Evolutionary conservation across 2,113 vertebrate species (phyloP).

Genomic region (Amphilophus citrinellus): DNA sequence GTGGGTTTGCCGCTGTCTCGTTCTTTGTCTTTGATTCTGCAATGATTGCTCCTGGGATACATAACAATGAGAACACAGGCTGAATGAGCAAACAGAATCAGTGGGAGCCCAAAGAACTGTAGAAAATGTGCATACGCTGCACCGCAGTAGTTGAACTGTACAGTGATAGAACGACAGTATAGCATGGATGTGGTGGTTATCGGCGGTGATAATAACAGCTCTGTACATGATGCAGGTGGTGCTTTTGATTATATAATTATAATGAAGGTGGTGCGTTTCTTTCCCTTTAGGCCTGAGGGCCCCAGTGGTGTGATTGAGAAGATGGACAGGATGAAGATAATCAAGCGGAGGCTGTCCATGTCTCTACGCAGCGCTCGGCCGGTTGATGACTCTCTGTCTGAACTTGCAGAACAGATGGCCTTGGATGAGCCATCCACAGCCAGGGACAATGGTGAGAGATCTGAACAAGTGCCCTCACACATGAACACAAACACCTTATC

Average conservation of each 20-base stretch:
- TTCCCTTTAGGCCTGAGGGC: conserved; percentile 61
- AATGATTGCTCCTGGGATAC: conserved; percentile 65
- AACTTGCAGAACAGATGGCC: conserved; percentile 82
- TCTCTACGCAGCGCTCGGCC: conserved; percentile 83
- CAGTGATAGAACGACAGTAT: conserved; percentile 35
- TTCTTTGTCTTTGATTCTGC: conserved; percentile 50
- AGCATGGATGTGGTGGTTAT: conserved; percentile 14
- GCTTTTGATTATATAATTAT: conserved; percentile 14
- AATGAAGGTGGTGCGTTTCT: conserved; percentile 29
- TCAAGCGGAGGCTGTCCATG: conserved; percentile 86
- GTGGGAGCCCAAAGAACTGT: conserved; percentile 42
- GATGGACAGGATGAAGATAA: conserved; percentile 88
- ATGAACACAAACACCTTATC: neutral
- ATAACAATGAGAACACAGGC: conserved; percentile 65
- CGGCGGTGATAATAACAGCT: conserved; percentile 23
- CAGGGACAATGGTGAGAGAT: conserved; percentile 80
- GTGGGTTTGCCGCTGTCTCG: conserved; percentile 28
- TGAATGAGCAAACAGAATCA: conserved; percentile 63
- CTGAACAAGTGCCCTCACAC: neutral
- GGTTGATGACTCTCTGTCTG: conserved; percentile 84
- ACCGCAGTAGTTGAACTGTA: conserved; percentile 45
- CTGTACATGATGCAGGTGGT: conserved; percentile 17
- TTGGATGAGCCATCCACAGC: conserved; percentile 76
- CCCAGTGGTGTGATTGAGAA: conserved; percentile 52
- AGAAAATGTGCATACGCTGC: conserved; percentile 52